Evolutionary conservation across 2,888 invertebrate species (phyloP).

Genomic region (Drosophila phalerata): DNA sequence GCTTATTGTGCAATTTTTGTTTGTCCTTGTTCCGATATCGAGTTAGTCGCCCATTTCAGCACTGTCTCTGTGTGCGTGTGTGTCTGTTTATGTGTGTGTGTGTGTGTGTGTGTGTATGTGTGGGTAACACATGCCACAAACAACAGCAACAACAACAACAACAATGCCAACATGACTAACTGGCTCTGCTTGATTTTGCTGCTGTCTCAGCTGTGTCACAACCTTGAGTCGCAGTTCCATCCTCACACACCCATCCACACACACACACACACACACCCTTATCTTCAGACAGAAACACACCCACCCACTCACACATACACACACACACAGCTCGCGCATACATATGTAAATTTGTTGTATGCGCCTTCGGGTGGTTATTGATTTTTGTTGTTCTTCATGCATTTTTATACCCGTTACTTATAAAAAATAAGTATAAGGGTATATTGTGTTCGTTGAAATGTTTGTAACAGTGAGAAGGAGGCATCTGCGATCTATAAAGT

Average conservation of each 20-base stretch:
- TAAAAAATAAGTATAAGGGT: no score
- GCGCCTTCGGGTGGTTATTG: conserved; percentile 74
- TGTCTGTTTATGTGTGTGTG: conserved; percentile 9
- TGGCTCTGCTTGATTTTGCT: conserved; percentile 38
- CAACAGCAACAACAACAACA: conserved; percentile 20
- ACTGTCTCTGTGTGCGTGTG: neutral
- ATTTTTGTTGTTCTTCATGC: conserved; percentile 60
- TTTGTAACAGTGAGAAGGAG: no score
- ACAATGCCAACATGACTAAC: conserved; percentile 32
- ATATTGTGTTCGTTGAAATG: no score
- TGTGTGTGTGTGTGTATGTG: conserved; percentile 8
- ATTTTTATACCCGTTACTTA: no score
- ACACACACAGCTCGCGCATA: conserved; percentile 7
- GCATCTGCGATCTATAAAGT: no score
- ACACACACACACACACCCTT: conserved; percentile 25
- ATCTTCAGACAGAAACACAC: conserved; percentile 8
- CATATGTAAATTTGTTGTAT: conserved; percentile 28
- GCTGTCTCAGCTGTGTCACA: conserved; percentile 60
- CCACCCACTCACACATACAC: neutral
- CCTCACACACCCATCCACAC: conserved; percentile 24
- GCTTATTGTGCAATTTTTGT: conserved; percentile 66
- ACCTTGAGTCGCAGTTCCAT: conserved; percentile 51
- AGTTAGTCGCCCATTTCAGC: conserved; percentile 17
- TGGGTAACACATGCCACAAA: conserved; percentile 38
- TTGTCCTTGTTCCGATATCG: conserved; percentile 62